These are phyloP conservation scores for Nautilus pompilius DNA, from an alignment of 1,140 invertebrate genomes.

Conservation along the genomic window DNA sequence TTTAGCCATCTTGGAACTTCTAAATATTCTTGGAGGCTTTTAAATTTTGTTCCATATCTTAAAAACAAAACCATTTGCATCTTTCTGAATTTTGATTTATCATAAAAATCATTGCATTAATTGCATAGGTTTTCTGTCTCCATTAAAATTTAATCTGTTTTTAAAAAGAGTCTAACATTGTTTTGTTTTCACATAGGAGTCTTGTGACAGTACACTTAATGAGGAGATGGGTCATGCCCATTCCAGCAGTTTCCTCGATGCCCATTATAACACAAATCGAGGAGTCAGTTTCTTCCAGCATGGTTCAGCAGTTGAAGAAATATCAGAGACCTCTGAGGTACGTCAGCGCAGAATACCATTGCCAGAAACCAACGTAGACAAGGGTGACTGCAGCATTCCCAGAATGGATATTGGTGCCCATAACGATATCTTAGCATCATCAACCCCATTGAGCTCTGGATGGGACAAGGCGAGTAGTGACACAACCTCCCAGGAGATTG, in stretches of 20 bases:
- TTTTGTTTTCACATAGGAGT: slow-evolving; percentile 14
- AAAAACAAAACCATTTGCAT: too few species aligned
- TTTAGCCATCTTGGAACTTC: too few species aligned
- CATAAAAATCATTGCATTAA: too few species aligned
- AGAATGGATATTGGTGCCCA: slow-evolving; percentile 3
- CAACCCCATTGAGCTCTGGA: too few species aligned
- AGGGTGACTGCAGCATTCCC: slow-evolving; percentile 3
- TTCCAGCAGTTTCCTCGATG: slow-evolving; percentile 11
- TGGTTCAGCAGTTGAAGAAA: too few species aligned
- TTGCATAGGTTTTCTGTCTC: too few species aligned
- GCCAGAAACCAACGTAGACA: slow-evolving; percentile 11
- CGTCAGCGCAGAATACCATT: too few species aligned
- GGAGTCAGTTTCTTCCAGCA: slow-evolving; percentile 19
- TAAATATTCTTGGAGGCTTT: too few species aligned
- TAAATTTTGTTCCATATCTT: too few species aligned
- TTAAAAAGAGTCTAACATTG: not conserved
- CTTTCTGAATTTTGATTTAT: too few species aligned
- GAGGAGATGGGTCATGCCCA: slow-evolving; percentile 23
- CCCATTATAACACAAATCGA: slow-evolving; percentile 17
- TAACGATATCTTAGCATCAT: not conserved
- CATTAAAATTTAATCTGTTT: not conserved
- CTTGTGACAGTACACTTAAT: slow-evolving; percentile 21
- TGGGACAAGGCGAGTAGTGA: too few species aligned
- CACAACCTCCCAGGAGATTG: not conserved
- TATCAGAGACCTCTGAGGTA: too few species aligned